phyloP scores from a whole-genome alignment of 2,888 invertebrate species.

The Gonocerus acuteangulatus region DNA sequence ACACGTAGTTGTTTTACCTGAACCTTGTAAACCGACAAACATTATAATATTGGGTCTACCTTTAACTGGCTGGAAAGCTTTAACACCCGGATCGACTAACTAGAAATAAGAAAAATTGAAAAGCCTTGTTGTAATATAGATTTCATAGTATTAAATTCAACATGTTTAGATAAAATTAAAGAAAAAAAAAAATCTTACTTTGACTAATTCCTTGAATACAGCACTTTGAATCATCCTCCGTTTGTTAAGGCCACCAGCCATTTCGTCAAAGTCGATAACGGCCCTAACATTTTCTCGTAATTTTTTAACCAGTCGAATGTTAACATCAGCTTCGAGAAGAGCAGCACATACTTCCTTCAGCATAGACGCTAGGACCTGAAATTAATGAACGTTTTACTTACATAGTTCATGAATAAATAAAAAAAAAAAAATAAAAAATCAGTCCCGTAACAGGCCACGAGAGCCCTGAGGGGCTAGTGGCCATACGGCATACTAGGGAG shows the following conservation, averaged over 20 bases:
- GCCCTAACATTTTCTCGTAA: conserved; percentile 93
- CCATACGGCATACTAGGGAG: too few relatives aligned
- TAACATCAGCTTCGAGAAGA: conserved; percentile 92
- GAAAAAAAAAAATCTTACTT: conserved; percentile 51
- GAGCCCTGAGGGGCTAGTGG: too few relatives aligned
- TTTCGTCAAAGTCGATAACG: conserved; percentile 98
- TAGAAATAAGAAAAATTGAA: conserved; percentile 43
- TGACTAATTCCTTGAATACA: conserved; percentile 95
- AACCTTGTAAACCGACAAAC: conserved; percentile 99
- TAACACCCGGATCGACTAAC: conserved; percentile 95
- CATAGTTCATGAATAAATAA: not conserved
- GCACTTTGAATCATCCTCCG: conserved; percentile 97
- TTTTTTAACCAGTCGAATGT: conserved; percentile 85
- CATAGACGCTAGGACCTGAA: conserved; percentile 93
- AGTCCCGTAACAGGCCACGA: too few relatives aligned
- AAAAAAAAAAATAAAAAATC: conserved; percentile 28
- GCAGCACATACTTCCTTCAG: conserved; percentile 98
- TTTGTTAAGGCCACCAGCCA: conserved; percentile 97
- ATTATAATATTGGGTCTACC: conserved; percentile 93
- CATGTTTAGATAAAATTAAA: too few relatives aligned
- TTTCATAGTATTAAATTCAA: too few relatives aligned
- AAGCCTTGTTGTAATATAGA: not conserved
- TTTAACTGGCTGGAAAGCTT: conserved; percentile 91
- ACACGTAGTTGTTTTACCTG: conserved; percentile 99
- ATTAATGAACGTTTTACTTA: not conserved